Evolutionary conservation across 2,113 vertebrate species (phyloP), one percentile per base, ranked within the genome.

Genomic region (Hipposideros armiger): DNA sequence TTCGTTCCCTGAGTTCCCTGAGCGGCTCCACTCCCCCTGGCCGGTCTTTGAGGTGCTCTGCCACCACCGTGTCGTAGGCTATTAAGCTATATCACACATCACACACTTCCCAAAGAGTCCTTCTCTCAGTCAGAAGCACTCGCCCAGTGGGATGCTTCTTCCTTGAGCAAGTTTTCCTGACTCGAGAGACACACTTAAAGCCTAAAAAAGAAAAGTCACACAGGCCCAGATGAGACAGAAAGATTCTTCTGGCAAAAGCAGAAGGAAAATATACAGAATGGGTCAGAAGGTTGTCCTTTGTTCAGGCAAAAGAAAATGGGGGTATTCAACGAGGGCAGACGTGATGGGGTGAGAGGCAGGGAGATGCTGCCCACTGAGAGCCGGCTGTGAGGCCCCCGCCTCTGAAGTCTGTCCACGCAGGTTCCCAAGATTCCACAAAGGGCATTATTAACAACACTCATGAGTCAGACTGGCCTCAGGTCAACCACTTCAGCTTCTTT

Each of bases 391-490:
- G 0, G 42, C 17, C 78, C 60, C 47, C 4, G 20, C 69, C 36
- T 8, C 11, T 0, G 0, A 40, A 70, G 56, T 11, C 66, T 11
- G 28, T 4, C 0, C 1, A 8, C n/a, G 81, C 96, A 87, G 83
- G 93, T 91, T 96, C 93, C 95, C 85, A 50, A 62, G 94, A 58
- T 4, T 4, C 20, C 7, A 97, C 97, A 97, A 95, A 96, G 94
- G 92, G 30, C 87, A 45, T 69, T 60, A 64, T 67, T 93, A 64
- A 91, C 72, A 17, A 28, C 52, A 20, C 0, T 4, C 67, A 15
- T 80, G 96, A 96, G 82, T 96, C 96, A 97, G 54, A 69, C 73
- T 30, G 82, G 87, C 93, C 96, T 42, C 90, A 94, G 96, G 96
- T 95, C 97, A 94, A 47, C 11, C 22, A 15, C 90, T 92, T 42